Evolutionary conservation across 2,888 invertebrate genomes (phyloP).

Genomic region (Schrankia costaestrigalis): DNA sequence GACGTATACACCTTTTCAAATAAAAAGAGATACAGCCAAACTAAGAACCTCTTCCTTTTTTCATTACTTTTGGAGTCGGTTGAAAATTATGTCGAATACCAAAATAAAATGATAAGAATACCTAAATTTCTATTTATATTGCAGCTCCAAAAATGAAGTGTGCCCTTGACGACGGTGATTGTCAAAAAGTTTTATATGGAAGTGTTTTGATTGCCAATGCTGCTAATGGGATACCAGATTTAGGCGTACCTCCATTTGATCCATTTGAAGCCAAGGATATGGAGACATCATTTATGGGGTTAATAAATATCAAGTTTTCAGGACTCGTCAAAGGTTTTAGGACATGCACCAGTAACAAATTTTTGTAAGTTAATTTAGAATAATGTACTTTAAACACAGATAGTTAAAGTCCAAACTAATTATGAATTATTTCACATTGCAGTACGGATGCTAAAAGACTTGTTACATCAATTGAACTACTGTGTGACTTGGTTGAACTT

Average conservation of each 20-base stretch:
- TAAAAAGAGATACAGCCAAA: too few relatives aligned
- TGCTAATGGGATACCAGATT: slow-evolving; percentile 14
- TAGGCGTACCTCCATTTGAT: slow-evolving; percentile 11
- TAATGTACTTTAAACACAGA: too few relatives aligned
- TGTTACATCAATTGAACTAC: not conserved
- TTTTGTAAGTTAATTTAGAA: slow-evolving; percentile 12
- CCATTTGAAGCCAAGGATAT: slow-evolving; percentile 8
- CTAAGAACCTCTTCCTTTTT: too few relatives aligned
- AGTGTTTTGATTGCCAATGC: slow-evolving; percentile 1
- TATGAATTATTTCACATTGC: too few relatives aligned
- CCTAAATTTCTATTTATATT: too few relatives aligned
- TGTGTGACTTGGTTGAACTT: slow-evolving; percentile 7
- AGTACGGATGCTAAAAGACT: slow-evolving; percentile 5
- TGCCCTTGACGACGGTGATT: slow-evolving; percentile 5
- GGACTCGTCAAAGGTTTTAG: slow-evolving; percentile 16
- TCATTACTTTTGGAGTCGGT: too few relatives aligned
- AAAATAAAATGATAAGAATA: too few relatives aligned
- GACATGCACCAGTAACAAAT: slow-evolving; percentile 4
- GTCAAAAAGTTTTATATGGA: not conserved
- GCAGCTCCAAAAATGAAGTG: too few relatives aligned
- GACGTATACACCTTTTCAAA: too few relatives aligned
- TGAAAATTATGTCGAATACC: too few relatives aligned
- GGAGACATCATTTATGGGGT: slow-evolving; percentile 1
- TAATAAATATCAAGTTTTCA: slow-evolving; percentile 7
- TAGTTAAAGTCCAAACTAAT: too few relatives aligned